Conservation (phyloP, 2,797 vertebrate species). For the Silurus aristotelis region DNA sequence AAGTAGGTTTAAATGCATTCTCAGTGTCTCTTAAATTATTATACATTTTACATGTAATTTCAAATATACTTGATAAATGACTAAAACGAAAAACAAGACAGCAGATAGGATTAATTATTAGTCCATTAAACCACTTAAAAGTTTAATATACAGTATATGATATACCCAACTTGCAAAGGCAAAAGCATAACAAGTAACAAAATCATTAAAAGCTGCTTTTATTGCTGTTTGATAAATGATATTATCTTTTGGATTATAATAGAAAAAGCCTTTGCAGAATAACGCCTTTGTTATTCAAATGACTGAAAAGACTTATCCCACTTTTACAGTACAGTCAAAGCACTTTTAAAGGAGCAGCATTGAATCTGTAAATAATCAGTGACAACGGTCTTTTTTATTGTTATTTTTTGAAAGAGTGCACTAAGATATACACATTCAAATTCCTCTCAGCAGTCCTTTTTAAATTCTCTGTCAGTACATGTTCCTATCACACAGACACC, state of each 20-base stretch:
- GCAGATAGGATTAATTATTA: neutral
- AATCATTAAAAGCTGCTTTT: neutral
- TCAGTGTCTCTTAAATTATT: neutral
- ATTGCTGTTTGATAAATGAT: neutral
- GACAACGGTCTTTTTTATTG: neutral
- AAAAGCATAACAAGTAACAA: neutral
- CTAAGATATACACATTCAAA: neutral
- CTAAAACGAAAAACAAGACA: neutral
- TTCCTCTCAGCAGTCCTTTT: neutral
- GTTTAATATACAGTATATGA: neutral
- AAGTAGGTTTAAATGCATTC: neutral
- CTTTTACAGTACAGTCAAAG: neutral
- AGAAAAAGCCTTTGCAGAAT: neutral
- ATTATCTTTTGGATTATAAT: neutral
- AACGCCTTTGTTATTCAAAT: neutral
- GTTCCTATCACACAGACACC: conserved; percentile 3
- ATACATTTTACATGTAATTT: too few relatives aligned
- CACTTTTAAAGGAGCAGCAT: too few relatives aligned
- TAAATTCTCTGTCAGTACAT: neutral
- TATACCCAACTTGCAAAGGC: neutral
- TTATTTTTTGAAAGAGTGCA: neutral
- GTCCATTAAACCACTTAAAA: neutral
- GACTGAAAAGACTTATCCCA: neutral
- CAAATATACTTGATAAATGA: too few relatives aligned
- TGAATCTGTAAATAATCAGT: neutral